Conservation (phyloP, 2,888 invertebrate genomes). For the Perdita meconis region DNA sequence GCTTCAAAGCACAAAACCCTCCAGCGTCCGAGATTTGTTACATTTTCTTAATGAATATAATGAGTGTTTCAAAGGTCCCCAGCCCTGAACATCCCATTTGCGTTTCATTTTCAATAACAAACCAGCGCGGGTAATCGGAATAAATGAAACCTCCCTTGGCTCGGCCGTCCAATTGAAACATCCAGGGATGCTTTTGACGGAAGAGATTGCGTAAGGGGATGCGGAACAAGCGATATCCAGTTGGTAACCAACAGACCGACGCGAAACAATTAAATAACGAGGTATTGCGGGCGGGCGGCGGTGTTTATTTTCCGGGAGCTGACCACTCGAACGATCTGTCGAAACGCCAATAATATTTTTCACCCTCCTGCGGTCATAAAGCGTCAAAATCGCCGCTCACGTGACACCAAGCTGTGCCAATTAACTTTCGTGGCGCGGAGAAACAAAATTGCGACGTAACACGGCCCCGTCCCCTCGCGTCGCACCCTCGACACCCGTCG, state of each 20-base stretch:
- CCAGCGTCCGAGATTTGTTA: no score
- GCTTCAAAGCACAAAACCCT: no score
- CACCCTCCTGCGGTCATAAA: constrained; percentile 45
- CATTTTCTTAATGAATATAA: no score
- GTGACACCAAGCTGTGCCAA: constrained; percentile 54
- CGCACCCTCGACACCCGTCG: background rate
- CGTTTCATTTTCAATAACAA: no score
- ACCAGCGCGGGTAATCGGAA: no score
- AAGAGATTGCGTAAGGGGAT: background rate
- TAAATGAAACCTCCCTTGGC: no score
- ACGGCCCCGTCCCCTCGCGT: background rate
- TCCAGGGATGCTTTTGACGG: background rate
- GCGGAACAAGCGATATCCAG: constrained; percentile 16
- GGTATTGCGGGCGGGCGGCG: constrained; percentile 34
- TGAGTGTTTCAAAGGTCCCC: no score
- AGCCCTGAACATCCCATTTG: no score
- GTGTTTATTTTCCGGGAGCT: constrained; percentile 51
- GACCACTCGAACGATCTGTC: constrained; percentile 25
- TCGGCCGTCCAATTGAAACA: background rate
- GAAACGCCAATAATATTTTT: constrained; percentile 64
- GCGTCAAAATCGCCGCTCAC: constrained; percentile 52
- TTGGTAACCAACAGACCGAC: constrained; percentile 29
- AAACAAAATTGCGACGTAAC: constrained; percentile 36
- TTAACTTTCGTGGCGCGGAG: constrained; percentile 50
- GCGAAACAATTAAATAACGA: constrained; percentile 59